Conservation (phyloP, 2,113 vertebrate genomes). For the Amphilophus citrinellus region DNA sequence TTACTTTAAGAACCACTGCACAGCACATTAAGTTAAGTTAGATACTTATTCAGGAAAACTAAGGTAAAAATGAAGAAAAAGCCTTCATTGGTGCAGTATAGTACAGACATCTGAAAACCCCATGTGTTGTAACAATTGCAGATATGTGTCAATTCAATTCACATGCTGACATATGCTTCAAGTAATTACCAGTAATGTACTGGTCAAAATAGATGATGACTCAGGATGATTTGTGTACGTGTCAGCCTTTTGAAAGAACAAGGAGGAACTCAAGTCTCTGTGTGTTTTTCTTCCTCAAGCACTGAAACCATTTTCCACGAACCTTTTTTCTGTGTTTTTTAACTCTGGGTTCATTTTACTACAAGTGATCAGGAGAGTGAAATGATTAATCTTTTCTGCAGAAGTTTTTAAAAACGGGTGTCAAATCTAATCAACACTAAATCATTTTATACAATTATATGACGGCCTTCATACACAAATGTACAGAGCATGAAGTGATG, state of each 20-base stretch:
- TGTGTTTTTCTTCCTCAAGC: conserved; percentile 15
- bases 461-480: neutral
- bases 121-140: conserved; percentile 31
- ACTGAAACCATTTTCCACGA: neutral
- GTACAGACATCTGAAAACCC: conserved; percentile 15
- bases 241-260: conserved; percentile 14
- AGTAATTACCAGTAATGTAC: conserved; percentile 44
- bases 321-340: neutral
- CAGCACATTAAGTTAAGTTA: neutral
- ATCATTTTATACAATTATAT: neutral
- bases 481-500: neutral
- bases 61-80: neutral
- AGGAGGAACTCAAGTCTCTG: neutral
- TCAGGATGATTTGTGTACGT: neutral
- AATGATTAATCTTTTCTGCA: neutral
- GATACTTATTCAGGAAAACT: neutral
- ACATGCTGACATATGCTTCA: neutral
- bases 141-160: conserved; percentile 17
- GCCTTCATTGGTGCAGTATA: neutral
- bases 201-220: conserved; percentile 30
- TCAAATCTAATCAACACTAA: neutral
- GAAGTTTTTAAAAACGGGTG: neutral
- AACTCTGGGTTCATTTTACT: neutral
- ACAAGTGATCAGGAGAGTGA: neutral
- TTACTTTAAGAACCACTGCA: neutral